Conservation (phyloP, 1,140 invertebrate species). For the Drosophila jambulina region DNA sequence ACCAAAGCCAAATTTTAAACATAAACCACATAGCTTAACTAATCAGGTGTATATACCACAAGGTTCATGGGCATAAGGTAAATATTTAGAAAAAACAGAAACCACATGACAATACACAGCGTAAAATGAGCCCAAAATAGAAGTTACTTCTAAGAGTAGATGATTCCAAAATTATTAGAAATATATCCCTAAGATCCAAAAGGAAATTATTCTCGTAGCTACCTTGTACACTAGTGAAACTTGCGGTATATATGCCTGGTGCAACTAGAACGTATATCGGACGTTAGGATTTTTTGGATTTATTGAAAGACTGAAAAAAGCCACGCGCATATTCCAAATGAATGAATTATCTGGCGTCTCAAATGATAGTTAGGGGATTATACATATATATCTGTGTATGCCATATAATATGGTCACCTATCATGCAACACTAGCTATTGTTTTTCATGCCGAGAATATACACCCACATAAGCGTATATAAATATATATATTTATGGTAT, state of each 20-base stretch:
- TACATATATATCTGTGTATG: slow-evolving; percentile 38
- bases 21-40: slow-evolving; percentile 37
- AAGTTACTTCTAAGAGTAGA: slow-evolving; percentile 31
- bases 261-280: slow-evolving; percentile 40
- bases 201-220: slow-evolving; percentile 8
- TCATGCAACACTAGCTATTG: slow-evolving; percentile 64
- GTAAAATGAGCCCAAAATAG: slow-evolving; percentile 16
- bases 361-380: slow-evolving; percentile 61
- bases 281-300: slow-evolving; percentile 65
- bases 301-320: slow-evolving; percentile 74
- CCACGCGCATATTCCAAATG: slow-evolving; percentile 66
- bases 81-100: slow-evolving; percentile 22
- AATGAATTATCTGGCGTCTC: slow-evolving; percentile 57
- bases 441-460: slow-evolving; percentile 55
- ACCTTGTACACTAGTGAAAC: slow-evolving; percentile 4
- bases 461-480: slow-evolving; percentile 33
- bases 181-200: slow-evolving; percentile 15
- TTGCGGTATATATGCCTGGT: slow-evolving; percentile 12
- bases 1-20: slow-evolving; percentile 50
- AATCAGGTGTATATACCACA: slow-evolving; percentile 6
- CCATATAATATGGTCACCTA: slow-evolving; percentile 56
- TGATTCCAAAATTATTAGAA: slow-evolving; percentile 10
- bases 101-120: slow-evolving; percentile 32
- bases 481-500: slow-evolving; percentile 54
- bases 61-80: slow-evolving; percentile 17